Conservation (phyloP, 2,113 vertebrate species). For the Pseudorasbora parva region DNA sequence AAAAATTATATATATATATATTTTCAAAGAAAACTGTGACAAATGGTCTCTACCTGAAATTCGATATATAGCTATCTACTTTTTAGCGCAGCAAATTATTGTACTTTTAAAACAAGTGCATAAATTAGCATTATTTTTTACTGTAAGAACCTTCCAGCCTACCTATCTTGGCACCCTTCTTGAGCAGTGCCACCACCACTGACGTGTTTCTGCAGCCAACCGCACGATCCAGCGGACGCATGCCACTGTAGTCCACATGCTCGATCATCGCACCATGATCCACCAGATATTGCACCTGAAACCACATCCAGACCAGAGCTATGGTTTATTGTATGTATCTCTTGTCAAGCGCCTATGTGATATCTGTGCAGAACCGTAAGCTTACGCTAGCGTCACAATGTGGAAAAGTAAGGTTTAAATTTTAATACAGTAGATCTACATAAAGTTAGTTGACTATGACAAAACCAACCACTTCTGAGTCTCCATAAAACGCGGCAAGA, state of each 20-base stretch:
- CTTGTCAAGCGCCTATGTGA: neutral
- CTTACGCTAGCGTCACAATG: neutral
- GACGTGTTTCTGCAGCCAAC: constrained; percentile 91
- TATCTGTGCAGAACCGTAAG: neutral
- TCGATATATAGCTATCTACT: neutral
- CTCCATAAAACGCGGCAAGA: constrained; percentile 93
- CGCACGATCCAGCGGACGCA: constrained; percentile 86
- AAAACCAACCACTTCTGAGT: constrained; percentile 91
- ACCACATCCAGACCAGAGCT: neutral
- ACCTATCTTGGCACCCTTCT: constrained; percentile 95
- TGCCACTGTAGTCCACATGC: constrained; percentile 90
- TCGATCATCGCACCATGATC: constrained; percentile 91
- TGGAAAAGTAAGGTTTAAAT: no score
- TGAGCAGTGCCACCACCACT: constrained; percentile 87
- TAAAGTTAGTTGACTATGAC: neutral
- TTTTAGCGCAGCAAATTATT: neutral
- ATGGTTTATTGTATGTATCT: neutral
- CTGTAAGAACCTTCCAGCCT: constrained; percentile 59
- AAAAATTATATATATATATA: no score
- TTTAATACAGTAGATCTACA: neutral
- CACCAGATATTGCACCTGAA: constrained; percentile 88
- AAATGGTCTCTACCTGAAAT: neutral
- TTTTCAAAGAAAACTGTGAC: no score
- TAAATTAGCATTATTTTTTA: neutral
- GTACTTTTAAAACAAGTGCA: neutral